These are phyloP conservation scores for Cryptotermes secundus DNA, from an alignment of 1,140 invertebrate genomes.

Conservation along the genomic window DNA sequence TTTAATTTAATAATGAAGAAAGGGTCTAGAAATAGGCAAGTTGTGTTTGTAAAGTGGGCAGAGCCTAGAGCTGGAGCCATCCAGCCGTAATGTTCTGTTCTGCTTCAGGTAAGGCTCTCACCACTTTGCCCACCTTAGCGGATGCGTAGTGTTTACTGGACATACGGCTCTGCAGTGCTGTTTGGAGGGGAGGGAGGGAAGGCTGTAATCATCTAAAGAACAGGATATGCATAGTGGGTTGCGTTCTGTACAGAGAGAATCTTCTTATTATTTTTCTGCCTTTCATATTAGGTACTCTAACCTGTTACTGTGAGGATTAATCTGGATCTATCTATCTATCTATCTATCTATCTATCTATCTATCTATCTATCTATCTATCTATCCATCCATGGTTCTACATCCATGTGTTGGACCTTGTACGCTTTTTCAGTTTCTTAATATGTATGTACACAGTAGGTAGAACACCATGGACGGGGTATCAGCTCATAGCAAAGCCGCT, in stretches of 20 bases:
- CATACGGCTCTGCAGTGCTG: background rate
- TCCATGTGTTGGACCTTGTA: no score
- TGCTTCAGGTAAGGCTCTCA: background rate
- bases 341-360: no score
- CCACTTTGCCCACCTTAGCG: background rate
- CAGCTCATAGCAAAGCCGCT: no score
- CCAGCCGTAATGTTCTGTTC: background rate
- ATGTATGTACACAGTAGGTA: no score
- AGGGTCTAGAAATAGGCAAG: constrained; percentile 1
- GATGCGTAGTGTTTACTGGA: background rate
- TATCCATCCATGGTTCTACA: no score
- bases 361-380: no score
- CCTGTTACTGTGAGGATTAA: no score
- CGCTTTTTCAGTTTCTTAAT: no score
- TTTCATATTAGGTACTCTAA: no score
- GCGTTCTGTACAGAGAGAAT: background rate
- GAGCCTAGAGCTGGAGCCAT: background rate
- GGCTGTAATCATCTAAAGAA: background rate
- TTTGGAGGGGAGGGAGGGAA: background rate
- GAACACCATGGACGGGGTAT: no score
- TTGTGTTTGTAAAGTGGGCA: constrained; percentile 16
- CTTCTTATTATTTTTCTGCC: no score
- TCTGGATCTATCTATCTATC: no score
- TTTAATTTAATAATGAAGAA: constrained; percentile 21
- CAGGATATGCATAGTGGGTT: background rate